These are phyloP conservation scores for Lynx canadensis DNA, from an alignment of 2,113 vertebrate genomes.

Conservation along the genomic window DNA sequence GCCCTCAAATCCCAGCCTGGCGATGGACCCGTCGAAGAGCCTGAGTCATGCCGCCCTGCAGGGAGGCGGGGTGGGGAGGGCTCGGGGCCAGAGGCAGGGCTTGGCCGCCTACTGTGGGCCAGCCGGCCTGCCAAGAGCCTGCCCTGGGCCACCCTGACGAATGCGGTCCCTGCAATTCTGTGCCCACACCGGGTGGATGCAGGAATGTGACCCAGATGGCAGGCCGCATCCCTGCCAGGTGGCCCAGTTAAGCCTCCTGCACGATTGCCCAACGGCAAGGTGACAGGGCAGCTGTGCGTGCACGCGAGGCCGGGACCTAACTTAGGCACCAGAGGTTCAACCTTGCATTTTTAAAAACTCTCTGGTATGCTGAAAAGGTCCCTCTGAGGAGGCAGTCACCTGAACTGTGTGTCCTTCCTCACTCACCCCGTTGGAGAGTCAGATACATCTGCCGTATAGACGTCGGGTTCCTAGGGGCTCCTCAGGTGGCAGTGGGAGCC, in stretches of 20 bases:
- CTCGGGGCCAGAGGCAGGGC: neutral
- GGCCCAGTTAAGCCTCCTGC: rapidly evolving
- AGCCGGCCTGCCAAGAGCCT: neutral
- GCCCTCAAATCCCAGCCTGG: neutral
- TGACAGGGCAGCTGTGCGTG: neutral
- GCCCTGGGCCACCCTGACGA: neutral
- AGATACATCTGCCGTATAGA: too few species aligned
- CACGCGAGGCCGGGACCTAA: neutral
- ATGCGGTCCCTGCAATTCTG: neutral
- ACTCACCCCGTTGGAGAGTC: neutral
- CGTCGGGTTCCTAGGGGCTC: rapidly evolving
- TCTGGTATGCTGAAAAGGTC: neutral
- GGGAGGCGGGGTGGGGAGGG: neutral
- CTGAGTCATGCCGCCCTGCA: neutral
- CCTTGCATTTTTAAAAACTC: too few species aligned
- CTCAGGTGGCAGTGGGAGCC: neutral
- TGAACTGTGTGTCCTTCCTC: neutral
- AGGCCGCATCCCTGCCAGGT: neutral
- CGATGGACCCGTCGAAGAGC: rapidly evolving
- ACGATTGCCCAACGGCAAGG: neutral
- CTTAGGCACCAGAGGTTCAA: neutral
- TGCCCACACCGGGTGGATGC: rapidly evolving
- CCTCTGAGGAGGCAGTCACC: neutral
- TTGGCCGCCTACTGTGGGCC: neutral
- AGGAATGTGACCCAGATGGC: neutral